Evolutionary conservation across 1,140 invertebrate genomes (phyloP), one percentile per base, ranked within the genome.

Genomic region (Whitmania pigra): DNA sequence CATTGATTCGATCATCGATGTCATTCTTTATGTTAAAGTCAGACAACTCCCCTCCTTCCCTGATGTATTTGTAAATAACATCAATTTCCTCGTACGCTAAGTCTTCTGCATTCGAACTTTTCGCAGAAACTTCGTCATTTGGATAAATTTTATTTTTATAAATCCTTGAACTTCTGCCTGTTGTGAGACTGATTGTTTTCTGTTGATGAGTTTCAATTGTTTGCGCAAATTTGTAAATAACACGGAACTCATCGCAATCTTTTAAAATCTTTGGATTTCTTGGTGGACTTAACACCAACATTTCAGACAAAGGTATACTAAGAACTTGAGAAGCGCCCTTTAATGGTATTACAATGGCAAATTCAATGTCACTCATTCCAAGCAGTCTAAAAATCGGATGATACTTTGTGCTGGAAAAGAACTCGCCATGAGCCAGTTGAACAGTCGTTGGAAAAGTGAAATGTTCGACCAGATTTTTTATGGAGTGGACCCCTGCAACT

Each of bases 311-410:
- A 7, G 57, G 57, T 63, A 63, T 31, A 13, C 29, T 63, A n/a
- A 63, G 22, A 63, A 63, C 29, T 63, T 63, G 57, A 18, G 22
- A 25, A 31, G 22, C 29, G 11, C 6, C 9, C 29, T 63, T 63
- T 63, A 63, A 63, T 13, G 57, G 29, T 25, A 63, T 31, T 13
- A 22, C 22, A 7, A 63, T 25, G 29, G 57, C 57, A 63, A 31
- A 25, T 15, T 63, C 57, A 15, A 63, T 63, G 22, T 63, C 57
- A 63, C 57, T 63, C 18, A 25, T 63, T 63, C 57, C 57, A 22
- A 63, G 22, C 11, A 63, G 29, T 31, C 57, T 63, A 18, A 63
- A 63, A 31, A 63, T 63, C 57, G 57, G 57, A n/a, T 63, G 57
- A 13, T 63, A 63, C 11, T 3, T 63, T 22, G 22, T 31, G 18